Conservation (phyloP, 35 echinoderm and acorn worm genomes). For the Antedon bifida region DNA sequence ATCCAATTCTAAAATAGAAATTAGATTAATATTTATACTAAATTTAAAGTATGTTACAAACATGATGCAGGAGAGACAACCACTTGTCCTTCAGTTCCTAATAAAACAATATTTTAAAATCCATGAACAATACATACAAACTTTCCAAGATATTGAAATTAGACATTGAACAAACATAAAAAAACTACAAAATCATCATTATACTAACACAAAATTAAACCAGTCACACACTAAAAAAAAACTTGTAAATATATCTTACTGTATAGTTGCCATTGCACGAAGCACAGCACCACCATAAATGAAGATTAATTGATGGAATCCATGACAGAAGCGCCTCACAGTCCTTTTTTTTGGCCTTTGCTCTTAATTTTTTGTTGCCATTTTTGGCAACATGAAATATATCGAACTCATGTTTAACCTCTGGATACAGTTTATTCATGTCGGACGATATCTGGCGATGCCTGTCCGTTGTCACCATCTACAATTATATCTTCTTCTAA, state of each 20-base stretch:
- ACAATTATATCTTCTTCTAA: neutral
- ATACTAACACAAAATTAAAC: neutral
- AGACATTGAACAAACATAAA: neutral
- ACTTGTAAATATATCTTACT: neutral
- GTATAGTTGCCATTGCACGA: conserved; percentile 23
- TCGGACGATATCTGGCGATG: conserved; percentile 17
- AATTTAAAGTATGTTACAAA: conserved; percentile 15
- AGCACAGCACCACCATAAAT: conserved; percentile 38
- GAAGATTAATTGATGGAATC: conserved; percentile 21
- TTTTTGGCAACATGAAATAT: conserved; percentile 39
- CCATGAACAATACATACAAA: no score
- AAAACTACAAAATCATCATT: neutral
- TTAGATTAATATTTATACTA: no score
- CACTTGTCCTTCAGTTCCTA: conserved; percentile 29
- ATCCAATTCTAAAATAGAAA: no score
- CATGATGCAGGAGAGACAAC: conserved; percentile 32
- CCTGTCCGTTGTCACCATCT: neutral
- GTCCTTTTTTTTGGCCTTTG: conserved; percentile 25
- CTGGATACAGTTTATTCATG: conserved; percentile 10
- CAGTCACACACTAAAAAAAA: neutral
- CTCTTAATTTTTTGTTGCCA: conserved; percentile 16
- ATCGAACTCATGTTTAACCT: conserved; percentile 38
- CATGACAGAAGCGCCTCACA: conserved; percentile 23
- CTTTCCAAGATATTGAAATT: neutral
- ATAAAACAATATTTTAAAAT: neutral